phyloP scores from a whole-genome alignment of 2,113 vertebrate genomes.

The Mobula birostris region DNA sequence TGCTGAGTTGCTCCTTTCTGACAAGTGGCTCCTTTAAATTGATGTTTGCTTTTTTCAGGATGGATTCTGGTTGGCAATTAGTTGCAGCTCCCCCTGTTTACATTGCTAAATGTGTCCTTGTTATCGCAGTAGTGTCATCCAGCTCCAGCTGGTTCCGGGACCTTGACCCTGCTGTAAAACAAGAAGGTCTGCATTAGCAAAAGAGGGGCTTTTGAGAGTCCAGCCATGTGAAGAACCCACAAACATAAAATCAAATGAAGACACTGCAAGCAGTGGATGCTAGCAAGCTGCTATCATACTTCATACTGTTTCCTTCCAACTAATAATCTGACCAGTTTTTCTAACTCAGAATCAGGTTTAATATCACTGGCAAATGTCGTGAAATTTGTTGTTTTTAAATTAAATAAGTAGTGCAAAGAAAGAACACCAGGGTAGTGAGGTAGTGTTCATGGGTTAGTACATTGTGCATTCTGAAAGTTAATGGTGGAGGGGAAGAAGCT shows the following conservation, averaged over 20 bases:
- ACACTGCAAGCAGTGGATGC: neutral
- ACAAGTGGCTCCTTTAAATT: neutral
- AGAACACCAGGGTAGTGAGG: too few species aligned
- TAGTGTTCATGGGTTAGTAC: too few species aligned
- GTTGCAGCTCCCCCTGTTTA: neutral
- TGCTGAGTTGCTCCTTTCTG: neutral
- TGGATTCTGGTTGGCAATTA: neutral
- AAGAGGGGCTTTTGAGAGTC: neutral
- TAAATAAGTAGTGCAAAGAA: too few species aligned
- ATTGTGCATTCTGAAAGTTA: too few species aligned
- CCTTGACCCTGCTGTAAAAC: neutral
- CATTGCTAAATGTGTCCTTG: neutral
- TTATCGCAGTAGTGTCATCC: neutral
- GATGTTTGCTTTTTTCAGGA: neutral
- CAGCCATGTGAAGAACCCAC: neutral
- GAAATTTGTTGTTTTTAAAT: too few species aligned
- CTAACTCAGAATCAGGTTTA: neutral
- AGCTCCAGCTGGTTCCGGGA: neutral
- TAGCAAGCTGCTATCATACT: neutral
- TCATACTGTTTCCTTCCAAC: neutral
- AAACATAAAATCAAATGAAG: neutral
- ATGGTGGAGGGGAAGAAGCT: too few species aligned
- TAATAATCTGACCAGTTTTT: slow-evolving; percentile 5
- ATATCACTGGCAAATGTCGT: too few species aligned
- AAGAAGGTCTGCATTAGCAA: neutral